phyloP scores from a whole-genome alignment of 2,113 vertebrate genomes.

The Craseonycteris thonglongyai region DNA sequence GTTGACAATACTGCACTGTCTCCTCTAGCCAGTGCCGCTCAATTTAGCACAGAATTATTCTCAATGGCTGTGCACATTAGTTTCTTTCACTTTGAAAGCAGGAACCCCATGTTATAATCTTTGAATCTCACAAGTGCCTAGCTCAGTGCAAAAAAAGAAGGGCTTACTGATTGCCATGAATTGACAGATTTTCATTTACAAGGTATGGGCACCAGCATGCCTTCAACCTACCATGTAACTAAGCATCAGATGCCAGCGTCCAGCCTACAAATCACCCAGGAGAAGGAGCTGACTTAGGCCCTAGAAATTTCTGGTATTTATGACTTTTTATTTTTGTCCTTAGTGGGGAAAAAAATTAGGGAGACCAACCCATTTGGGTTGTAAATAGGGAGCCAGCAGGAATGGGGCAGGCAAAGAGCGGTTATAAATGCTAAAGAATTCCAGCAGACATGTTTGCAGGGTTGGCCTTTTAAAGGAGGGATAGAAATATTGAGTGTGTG shows the following conservation, averaged over 20 bases:
- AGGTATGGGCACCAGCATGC: not conserved
- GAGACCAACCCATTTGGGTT: slow-evolving; percentile 27
- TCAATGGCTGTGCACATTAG: not conserved
- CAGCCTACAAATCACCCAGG: not conserved
- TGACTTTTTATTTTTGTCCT: slow-evolving; percentile 60
- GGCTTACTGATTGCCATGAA: not conserved
- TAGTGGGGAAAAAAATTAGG: slow-evolving; percentile 45
- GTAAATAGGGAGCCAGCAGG: not conserved
- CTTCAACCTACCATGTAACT: not conserved
- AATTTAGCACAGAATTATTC: not conserved
- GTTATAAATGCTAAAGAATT: slow-evolving; percentile 22
- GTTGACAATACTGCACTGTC: not conserved
- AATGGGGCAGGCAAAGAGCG: not conserved
- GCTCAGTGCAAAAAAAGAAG: not conserved
- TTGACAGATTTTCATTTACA: not conserved
- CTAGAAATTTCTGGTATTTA: slow-evolving; percentile 57
- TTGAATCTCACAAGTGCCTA: not conserved
- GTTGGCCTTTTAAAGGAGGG: not conserved
- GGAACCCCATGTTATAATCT: not conserved
- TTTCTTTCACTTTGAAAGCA: not conserved
- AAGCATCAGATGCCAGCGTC: not conserved
- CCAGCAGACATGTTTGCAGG: not conserved
- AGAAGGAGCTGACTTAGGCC: slow-evolving; percentile 32
- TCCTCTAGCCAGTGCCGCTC: not conserved
- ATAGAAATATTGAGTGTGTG: not conserved